These are phyloP conservation scores for Aporophyla nigra DNA, from an alignment of 2,888 invertebrate species.

Conservation along the genomic window DNA sequence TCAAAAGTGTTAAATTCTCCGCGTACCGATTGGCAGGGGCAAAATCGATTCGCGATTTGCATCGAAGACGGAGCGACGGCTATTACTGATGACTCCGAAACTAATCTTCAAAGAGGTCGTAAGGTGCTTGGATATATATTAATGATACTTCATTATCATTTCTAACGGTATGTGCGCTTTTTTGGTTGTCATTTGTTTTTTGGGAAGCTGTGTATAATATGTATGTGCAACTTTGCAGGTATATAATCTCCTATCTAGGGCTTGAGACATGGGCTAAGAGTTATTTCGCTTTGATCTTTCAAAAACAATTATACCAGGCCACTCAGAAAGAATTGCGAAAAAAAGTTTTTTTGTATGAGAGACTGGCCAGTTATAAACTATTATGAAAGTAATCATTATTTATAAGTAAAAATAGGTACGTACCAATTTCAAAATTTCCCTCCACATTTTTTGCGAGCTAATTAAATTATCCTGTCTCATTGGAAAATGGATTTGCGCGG, in stretches of 20 bases:
- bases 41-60: constrained; percentile 83
- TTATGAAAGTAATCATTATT: no score
- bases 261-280: neutral
- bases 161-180: constrained; percentile 43
- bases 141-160: constrained; percentile 64
- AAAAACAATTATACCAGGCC: no score
- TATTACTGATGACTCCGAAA: constrained; percentile 80
- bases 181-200: constrained; percentile 6
- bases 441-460: no score
- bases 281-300: no score
- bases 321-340: no score
- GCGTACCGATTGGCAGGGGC: constrained; percentile 69
- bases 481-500: no score
- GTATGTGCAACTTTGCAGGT: neutral
- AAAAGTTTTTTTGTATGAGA: no score
- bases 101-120: constrained; percentile 82
- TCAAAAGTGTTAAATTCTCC: constrained; percentile 72
- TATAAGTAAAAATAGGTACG: no score
- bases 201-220: neutral
- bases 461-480: no score
- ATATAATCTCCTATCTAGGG: neutral
- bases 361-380: no score
- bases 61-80: constrained; percentile 81
- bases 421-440: no score
- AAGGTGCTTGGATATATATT: constrained; percentile 66